Percentiles rank a stretch among this genome's conserved stretches.
These are phyloP conservation scores for Perizoma flavofasciatum DNA, from an alignment of 2,888 invertebrate species.

Conservation along the genomic window DNA sequence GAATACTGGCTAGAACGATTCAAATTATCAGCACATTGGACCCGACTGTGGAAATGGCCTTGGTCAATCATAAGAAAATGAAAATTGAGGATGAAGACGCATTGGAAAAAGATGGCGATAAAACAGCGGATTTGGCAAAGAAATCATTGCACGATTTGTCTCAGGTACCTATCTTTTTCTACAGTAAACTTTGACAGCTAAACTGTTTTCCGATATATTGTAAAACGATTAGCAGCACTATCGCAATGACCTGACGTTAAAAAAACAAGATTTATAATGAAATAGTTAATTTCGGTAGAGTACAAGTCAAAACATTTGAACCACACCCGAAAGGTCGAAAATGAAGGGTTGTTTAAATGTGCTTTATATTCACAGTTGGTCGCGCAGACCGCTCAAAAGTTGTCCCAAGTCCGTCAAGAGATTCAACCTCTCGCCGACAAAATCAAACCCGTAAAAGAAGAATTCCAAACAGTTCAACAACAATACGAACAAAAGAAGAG, in stretches of 20 bases:
- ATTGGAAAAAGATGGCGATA: constrained; percentile 72
- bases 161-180: constrained; percentile 56
- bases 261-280: constrained; percentile 4
- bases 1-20: constrained; percentile 89
- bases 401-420: constrained; percentile 76
- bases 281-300: constrained; percentile 6
- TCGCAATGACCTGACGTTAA: constrained; percentile 3
- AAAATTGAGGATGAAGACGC: constrained; percentile 83
- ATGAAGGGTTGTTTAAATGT: constrained; percentile 18
- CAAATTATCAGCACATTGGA: constrained; percentile 87
- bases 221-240: constrained; percentile 19
- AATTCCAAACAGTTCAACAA: constrained; percentile 85
- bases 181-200: constrained; percentile 11
- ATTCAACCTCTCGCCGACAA: constrained; percentile 75
- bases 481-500: constrained; percentile 88
- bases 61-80: constrained; percentile 78
- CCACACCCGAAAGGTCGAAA: constrained; percentile 4
- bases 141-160: constrained; percentile 77
- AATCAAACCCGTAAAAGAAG: constrained; percentile 87
- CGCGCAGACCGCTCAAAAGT: constrained; percentile 84
- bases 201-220: constrained; percentile 22
- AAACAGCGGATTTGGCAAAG: constrained; percentile 65
- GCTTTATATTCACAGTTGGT: constrained; percentile 75
- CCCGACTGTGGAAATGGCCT: constrained; percentile 78
- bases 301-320: constrained; percentile 18